These are phyloP conservation scores for Sterna hirundo DNA, from an alignment of 2,113 vertebrate species.

Conservation along the genomic window DNA sequence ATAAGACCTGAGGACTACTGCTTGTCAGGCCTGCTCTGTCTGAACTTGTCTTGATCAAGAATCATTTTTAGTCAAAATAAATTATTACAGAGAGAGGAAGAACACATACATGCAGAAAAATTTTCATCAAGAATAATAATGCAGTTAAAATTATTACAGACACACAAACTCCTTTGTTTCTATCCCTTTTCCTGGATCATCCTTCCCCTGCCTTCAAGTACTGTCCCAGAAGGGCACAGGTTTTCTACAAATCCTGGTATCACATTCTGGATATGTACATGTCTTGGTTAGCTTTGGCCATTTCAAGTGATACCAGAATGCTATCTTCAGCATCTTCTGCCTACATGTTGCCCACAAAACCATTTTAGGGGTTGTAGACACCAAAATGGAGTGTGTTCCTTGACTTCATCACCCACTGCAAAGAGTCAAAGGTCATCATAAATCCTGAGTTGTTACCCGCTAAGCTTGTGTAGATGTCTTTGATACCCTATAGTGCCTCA, in stretches of 20 bases:
- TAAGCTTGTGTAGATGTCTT: fast-evolving
- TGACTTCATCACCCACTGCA: neutral
- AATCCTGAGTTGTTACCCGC: neutral
- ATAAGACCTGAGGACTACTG: neutral
- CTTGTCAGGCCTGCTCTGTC: neutral
- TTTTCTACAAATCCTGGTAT: neutral
- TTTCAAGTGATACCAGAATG: neutral
- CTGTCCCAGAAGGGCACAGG: neutral
- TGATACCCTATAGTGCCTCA: neutral
- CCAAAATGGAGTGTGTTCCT: neutral
- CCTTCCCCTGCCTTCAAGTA: neutral
- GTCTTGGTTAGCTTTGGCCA: neutral
- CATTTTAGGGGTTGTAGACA: neutral
- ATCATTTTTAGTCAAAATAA: neutral
- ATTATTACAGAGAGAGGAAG: neutral
- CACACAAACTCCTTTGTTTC: neutral
- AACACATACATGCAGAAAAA: neutral
- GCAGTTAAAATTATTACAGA: neutral
- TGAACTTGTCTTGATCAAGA: neutral
- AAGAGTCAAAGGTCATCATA: neutral
- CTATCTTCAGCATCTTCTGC: neutral
- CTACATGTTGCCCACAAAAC: neutral
- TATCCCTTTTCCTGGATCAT: neutral
- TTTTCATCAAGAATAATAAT: neutral
- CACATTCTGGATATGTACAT: neutral